Evolutionary conservation across 92 coral and sea anemone genomes (phyloP).

Genomic region (Blastomussa wellsi): DNA sequence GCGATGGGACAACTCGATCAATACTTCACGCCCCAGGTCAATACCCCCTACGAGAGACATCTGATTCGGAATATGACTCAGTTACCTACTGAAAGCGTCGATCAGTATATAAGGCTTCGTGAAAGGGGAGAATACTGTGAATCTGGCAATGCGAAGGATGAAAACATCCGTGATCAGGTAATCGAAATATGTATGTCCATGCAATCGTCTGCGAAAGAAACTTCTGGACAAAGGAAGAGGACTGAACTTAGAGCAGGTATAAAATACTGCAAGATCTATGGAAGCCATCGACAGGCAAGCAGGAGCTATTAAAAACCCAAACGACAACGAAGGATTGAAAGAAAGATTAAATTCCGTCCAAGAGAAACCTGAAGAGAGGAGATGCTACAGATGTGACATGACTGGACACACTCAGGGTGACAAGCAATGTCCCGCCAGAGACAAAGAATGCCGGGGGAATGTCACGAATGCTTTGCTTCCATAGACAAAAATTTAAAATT

Average conservation of each 20-base stretch:
- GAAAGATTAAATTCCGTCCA: too few species aligned
- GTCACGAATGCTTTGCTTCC: too few species aligned
- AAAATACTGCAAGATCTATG: too few species aligned
- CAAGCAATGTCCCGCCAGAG: slow-evolving; percentile 49
- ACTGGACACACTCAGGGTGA: too few species aligned
- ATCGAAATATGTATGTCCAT: slow-evolving; percentile 53
- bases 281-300: too few species aligned
- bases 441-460: slow-evolving; percentile 41
- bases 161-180: slow-evolving; percentile 53
- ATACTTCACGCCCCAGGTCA: slow-evolving; percentile 33
- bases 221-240: slow-evolving; percentile 29
- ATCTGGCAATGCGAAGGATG: slow-evolving; percentile 48
- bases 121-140: slow-evolving; percentile 59
- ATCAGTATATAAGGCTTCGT: slow-evolving; percentile 57
- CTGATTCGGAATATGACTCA: slow-evolving; percentile 48
- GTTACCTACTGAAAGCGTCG: slow-evolving; percentile 51
- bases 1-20: slow-evolving; percentile 43
- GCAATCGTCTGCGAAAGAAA: slow-evolving; percentile 45
- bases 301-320: too few species aligned
- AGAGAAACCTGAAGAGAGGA: too few species aligned
- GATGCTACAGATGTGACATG: too few species aligned
- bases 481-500: too few species aligned
- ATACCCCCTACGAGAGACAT: slow-evolving; percentile 54
- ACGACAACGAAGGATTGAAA: too few species aligned
- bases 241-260: neutral